A percentile compares a stretch with the other conserved stretches of the same genome.
These are phyloP conservation scores for Geococcyx californianus DNA, from an alignment of 2,113 vertebrate genomes.

Conservation along the genomic window DNA sequence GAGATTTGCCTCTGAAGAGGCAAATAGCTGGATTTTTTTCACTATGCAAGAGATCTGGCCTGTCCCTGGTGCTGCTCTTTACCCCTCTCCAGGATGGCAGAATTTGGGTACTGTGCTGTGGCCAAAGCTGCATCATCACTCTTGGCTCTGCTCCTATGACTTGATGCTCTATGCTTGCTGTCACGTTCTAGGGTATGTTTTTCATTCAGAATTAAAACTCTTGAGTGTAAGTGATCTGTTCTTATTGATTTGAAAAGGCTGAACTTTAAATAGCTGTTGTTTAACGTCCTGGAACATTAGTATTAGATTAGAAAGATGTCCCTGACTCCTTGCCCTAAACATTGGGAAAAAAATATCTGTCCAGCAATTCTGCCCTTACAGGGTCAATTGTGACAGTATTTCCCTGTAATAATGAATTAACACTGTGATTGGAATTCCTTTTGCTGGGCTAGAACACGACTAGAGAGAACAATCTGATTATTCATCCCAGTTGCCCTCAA, in stretches of 20 bases:
- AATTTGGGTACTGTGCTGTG: neutral
- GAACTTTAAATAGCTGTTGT: slow-evolving; percentile 55
- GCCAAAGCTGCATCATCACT: neutral
- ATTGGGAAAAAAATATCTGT: neutral
- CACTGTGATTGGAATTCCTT: neutral
- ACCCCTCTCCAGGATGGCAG: neutral
- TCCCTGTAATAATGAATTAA: neutral
- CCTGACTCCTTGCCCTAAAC: neutral
- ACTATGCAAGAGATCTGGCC: neutral
- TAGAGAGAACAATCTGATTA: neutral
- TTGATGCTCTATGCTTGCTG: neutral
- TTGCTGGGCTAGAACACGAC: neutral
- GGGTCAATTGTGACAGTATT: neutral
- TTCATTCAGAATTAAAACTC: slow-evolving; percentile 24
- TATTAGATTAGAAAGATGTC: slow-evolving; percentile 24
- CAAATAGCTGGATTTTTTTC: too few species aligned
- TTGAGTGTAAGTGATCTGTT: slow-evolving; percentile 13
- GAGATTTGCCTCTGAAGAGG: neutral
- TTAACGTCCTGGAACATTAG: slow-evolving; percentile 7
- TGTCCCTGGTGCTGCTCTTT: neutral
- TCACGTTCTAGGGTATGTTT: neutral
- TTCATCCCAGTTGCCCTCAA: neutral
- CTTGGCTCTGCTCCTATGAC: neutral
- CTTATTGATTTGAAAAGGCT: slow-evolving; percentile 50
- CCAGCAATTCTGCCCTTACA: neutral